Percentiles rank a stretch among this genome's conserved stretches.
These are phyloP conservation scores for Numenius phaeopus DNA, from an alignment of 2,797 vertebrate species.

Conservation along the genomic window DNA sequence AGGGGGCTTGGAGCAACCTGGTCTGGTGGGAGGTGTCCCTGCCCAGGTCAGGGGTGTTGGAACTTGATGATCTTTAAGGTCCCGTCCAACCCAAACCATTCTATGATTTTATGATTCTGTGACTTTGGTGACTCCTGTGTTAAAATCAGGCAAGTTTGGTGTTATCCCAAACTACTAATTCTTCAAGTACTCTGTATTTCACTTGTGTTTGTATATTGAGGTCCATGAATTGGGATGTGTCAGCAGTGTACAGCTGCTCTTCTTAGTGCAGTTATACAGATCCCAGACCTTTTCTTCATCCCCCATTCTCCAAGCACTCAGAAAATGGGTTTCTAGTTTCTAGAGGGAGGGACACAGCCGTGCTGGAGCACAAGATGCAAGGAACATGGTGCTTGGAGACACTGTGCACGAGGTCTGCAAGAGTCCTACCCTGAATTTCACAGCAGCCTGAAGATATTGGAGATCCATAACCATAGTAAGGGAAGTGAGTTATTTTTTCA, in stretches of 20 bases:
- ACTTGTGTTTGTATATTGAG: not conserved
- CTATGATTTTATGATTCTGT: not conserved
- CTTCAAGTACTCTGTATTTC: not conserved
- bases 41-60: not conserved
- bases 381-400: not conserved
- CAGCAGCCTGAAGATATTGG: not conserved
- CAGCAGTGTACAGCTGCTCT: not conserved
- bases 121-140: not conserved
- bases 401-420: not conserved
- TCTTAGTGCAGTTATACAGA: not conserved
- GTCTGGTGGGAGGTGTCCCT: not conserved
- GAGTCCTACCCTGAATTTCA: not conserved
- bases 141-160: not conserved
- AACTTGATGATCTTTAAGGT: not conserved
- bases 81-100: not conserved
- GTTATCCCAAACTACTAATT: not conserved
- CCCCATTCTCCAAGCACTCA: not conserved
- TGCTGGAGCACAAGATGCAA: not conserved
- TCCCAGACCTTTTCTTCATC: not conserved
- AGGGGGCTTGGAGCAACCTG: not conserved
- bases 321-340: not conserved
- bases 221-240: not conserved
- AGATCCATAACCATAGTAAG: not conserved
- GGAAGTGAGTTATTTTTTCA: not conserved
- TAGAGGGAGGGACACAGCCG: not conserved